phyloP scores from a whole-genome alignment of 2,797 vertebrate species.

The Botia kubotai region DNA sequence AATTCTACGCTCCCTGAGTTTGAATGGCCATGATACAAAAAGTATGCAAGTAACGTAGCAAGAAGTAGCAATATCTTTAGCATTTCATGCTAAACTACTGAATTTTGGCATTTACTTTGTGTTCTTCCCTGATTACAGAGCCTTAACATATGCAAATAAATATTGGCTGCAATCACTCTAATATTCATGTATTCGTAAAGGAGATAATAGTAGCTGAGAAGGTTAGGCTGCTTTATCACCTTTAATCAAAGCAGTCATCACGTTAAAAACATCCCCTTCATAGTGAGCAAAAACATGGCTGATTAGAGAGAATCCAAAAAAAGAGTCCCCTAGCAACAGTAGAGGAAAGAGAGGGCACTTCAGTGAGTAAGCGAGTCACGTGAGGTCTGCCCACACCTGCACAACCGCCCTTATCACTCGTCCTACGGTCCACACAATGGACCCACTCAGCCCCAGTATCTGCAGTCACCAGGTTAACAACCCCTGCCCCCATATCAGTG shows the following conservation, averaged over 20 bases:
- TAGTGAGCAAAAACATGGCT: slow-evolving; percentile 34
- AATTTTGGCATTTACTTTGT: background rate
- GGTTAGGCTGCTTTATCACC: slow-evolving; percentile 23
- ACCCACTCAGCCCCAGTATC: slow-evolving; percentile 49
- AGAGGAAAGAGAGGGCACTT: slow-evolving; percentile 22
- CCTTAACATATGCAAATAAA: slow-evolving; percentile 39
- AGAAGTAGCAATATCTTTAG: background rate
- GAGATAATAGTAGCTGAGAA: slow-evolving; percentile 31
- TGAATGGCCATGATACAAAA: background rate
- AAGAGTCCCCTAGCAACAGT: slow-evolving; percentile 24
- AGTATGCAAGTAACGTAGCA: background rate
- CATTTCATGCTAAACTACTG: background rate
- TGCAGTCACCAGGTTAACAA: slow-evolving; percentile 49
- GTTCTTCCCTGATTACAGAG: slow-evolving; percentile 1
- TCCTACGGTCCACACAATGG: slow-evolving; percentile 41
- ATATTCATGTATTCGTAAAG: slow-evolving; percentile 45
- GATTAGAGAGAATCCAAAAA: slow-evolving; percentile 47
- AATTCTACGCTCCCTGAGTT: background rate
- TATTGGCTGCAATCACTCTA: slow-evolving; percentile 40
- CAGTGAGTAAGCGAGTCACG: slow-evolving; percentile 18
- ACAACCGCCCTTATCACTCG: slow-evolving; percentile 51
- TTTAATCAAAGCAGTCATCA: slow-evolving; percentile 43
- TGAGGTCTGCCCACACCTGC: slow-evolving; percentile 42
- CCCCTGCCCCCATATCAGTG: slow-evolving; percentile 12
- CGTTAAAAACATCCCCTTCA: background rate